These are phyloP conservation scores for Parazoanthus atlanticus DNA, from an alignment of 92 coral and sea anemone species.

Conservation along the genomic window DNA sequence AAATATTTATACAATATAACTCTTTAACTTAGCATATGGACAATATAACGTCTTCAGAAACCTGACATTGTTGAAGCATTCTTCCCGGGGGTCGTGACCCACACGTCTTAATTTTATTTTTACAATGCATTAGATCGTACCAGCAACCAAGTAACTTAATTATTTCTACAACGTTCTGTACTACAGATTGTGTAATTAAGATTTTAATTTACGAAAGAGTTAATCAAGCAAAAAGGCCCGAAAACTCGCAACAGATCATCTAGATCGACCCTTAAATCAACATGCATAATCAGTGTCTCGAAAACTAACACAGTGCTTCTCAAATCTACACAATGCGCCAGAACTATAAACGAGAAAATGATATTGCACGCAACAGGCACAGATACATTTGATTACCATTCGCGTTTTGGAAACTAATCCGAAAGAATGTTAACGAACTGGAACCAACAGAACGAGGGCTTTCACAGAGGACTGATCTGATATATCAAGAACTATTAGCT, in stretches of 20 bases:
- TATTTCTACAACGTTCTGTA: neutral
- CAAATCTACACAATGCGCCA: neutral
- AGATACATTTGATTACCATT: too few species aligned
- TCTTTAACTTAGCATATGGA: slow-evolving; percentile 17
- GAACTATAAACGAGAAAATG: too few species aligned
- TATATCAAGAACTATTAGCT: too few species aligned
- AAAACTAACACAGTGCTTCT: too few species aligned
- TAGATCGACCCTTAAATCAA: neutral
- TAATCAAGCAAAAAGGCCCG: neutral
- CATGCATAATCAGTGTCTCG: neutral
- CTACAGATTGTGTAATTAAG: neutral
- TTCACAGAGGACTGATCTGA: too few species aligned
- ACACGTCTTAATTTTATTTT: neutral
- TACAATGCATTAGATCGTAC: neutral
- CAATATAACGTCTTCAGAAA: neutral
- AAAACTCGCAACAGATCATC: neutral
- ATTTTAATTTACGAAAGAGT: too few species aligned
- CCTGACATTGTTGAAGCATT: neutral
- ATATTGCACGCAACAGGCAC: neutral
- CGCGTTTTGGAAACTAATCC: neutral
- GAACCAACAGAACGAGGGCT: too few species aligned
- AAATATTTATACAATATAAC: slow-evolving; percentile 15
- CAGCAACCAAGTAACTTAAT: neutral
- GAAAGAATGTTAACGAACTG: too few species aligned
- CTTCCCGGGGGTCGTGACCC: neutral